Evolutionary conservation across 2,888 invertebrate genomes (phyloP).

Genomic region (Erebia palarica): DNA sequence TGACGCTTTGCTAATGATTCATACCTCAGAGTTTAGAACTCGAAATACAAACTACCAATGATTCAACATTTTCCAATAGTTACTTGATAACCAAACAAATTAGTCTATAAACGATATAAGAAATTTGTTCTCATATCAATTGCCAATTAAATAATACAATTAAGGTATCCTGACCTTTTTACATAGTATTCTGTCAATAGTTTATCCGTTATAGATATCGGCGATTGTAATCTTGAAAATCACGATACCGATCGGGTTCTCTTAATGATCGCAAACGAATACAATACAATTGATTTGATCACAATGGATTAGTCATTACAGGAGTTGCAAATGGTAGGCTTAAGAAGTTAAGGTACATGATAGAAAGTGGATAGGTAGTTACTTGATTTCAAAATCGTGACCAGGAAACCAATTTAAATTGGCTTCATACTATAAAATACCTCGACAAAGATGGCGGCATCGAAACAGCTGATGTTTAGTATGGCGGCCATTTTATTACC

Average conservation of each 20-base stretch:
- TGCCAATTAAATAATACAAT: constrained; percentile 20
- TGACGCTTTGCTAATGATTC: no score
- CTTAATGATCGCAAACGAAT: constrained; percentile 14
- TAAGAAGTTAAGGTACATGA: no score
- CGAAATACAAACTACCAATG: background rate
- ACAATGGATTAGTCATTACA: constrained; percentile 21
- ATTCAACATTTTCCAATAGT: no score
- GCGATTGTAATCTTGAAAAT: constrained; percentile 19
- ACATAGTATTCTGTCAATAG: constrained; percentile 12
- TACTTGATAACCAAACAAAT: background rate
- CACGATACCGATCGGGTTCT: constrained; percentile 11
- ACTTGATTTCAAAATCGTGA: background rate
- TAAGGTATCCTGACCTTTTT: constrained; percentile 23
- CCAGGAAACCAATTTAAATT: background rate
- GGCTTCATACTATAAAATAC: no score
- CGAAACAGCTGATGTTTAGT: no score
- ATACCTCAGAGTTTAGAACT: no score
- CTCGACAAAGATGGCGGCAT: no score
- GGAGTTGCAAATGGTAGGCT: background rate
- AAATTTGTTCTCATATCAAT: constrained; percentile 22
- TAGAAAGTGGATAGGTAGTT: background rate
- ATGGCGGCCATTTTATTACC: no score
- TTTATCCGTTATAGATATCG: constrained; percentile 9
- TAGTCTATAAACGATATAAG: constrained; percentile 7
- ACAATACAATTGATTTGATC: constrained; percentile 21